phyloP scores from a whole-genome alignment of 2,113 vertebrate species.

The Protobothrops mucrosquamatus region DNA sequence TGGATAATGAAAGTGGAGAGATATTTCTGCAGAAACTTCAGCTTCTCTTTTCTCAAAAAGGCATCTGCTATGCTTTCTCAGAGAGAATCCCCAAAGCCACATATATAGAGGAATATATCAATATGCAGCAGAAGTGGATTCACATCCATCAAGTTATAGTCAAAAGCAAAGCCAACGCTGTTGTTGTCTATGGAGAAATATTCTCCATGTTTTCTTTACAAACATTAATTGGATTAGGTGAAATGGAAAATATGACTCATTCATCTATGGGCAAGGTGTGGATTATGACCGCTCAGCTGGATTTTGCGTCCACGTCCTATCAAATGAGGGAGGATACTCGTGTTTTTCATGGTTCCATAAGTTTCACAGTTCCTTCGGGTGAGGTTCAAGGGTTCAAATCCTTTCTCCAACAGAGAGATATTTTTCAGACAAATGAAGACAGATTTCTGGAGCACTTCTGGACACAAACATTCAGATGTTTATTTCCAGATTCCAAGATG shows the following conservation, averaged over 20 bases:
- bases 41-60: not conserved
- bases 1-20: not conserved
- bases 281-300: conserved; percentile 3
- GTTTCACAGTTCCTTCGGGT: not conserved
- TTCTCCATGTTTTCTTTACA: not conserved
- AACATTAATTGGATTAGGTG: not conserved
- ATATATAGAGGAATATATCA: not conserved
- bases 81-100: not conserved
- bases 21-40: not conserved
- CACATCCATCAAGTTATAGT: not conserved
- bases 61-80: not conserved
- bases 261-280: not conserved
- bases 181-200: not conserved
- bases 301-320: not conserved
- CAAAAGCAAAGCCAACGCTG: not conserved
- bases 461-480: not conserved
- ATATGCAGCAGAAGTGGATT: not conserved
- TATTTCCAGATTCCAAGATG: not conserved
- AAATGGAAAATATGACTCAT: not conserved
- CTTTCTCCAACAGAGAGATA: not conserved
- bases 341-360: not conserved
- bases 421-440: not conserved
- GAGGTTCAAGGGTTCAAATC: not conserved
- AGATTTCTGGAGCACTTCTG: not conserved
- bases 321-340: not conserved